These are phyloP conservation scores for Tortrix viridana DNA, from an alignment of 2,888 invertebrate species.

Conservation along the genomic window DNA sequence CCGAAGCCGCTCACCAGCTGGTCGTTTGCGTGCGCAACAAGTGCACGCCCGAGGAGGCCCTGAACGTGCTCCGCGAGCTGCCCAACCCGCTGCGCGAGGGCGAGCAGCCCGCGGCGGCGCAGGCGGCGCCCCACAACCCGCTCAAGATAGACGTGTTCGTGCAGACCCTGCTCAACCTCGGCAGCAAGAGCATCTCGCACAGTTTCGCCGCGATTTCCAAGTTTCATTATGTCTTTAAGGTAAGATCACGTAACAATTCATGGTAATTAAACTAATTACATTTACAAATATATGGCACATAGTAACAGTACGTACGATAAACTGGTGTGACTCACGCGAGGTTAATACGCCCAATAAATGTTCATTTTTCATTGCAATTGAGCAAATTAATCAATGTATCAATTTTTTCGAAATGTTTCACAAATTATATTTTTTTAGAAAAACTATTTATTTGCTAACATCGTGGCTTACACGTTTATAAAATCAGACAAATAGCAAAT, in stretches of 20 bases:
- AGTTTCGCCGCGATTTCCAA: slow-evolving; percentile 99
- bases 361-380: no score
- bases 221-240: slow-evolving; percentile 96
- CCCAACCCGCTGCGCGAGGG: slow-evolving; percentile 92
- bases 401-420: no score
- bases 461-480: no score
- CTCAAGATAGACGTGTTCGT: slow-evolving; percentile 98
- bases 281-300: no score
- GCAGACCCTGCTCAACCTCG: slow-evolving; percentile 96
- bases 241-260: slow-evolving; percentile 53
- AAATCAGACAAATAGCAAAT: no score
- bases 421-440: no score
- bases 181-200: slow-evolving; percentile 98
- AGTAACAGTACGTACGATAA: no score
- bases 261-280: not conserved
- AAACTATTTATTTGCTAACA: no score
- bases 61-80: slow-evolving; percentile 93
- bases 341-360: no score
- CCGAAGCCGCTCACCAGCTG: slow-evolving; percentile 93
- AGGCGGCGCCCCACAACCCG: slow-evolving; percentile 92
- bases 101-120: slow-evolving; percentile 84
- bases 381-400: no score
- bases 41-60: slow-evolving; percentile 94
- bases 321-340: no score
- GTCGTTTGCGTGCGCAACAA: slow-evolving; percentile 94